Base-by-base conservation (phyloP, 1,140 invertebrate species). In the Rhynchophorus ferrugineus region DNA sequence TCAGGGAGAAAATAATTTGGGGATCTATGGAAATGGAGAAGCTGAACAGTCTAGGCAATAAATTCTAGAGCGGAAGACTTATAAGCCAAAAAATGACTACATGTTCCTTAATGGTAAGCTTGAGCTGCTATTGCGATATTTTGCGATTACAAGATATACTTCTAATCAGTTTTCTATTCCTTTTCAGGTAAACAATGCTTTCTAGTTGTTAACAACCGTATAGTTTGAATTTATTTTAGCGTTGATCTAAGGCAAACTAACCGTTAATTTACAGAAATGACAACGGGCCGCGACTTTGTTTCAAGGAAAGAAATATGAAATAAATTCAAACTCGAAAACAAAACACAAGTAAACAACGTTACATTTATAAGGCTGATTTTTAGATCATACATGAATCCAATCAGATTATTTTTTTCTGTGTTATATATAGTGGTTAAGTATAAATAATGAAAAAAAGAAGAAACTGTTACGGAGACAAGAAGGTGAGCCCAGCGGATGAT, bases 401-500 rank as follows among this genome's bases (percentile, higher is more conserved):
- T 29, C 24, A 29, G 37, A 7, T 38, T 6, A 19, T 38, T 6
- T 38, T 5, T 38, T 6, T 38, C 7, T 19, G n/a, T n/a, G n/a
- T 19, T 14, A 14, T 14, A 38, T 7, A 14, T 13, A 6, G n/a
- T 38, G 5, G 5, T 5, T 6, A 38, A 38, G 18, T 5, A 13
- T 7, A 38, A 14, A 14, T 19, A 38, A 38, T 14, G 7, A 19
- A 38, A 6, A 38, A 6, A 38, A 6, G 5, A 38, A 13, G 5
- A 38, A 38, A 61, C n/a, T n/a, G n/a, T n/a, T n/a, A n/a, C n/a
- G n/a, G n/a, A n/a, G n/a, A n/a, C n/a, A n/a, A n/a, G n/a, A n/a
- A n/a, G n/a, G n/a, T n/a, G n/a, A n/a, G n/a, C n/a, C n/a, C 54
- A 61, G 57, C 54, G 60, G 54, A 58, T 56, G 56, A 56, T 59